Evolutionary conservation across 2,113 vertebrate species (phyloP).

Genomic region (Elgaria multicarinata): DNA sequence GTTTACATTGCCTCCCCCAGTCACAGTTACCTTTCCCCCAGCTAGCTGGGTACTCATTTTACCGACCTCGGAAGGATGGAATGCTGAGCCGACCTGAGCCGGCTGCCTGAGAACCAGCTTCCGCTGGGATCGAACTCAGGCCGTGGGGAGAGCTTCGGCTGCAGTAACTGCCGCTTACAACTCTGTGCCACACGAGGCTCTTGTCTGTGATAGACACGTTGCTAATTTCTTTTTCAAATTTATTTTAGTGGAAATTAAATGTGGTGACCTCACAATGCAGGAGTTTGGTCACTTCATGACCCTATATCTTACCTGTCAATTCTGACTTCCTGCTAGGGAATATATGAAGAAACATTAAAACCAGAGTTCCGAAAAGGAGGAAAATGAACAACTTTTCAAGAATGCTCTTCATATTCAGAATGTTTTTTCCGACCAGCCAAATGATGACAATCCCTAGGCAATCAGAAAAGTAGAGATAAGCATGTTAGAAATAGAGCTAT

Average conservation of each 20-base stretch:
- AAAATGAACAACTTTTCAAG: slow-evolving; percentile 55
- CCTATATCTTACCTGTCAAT: slow-evolving; percentile 57
- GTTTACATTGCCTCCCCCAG: too few relatives aligned
- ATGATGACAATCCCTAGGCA: slow-evolving; percentile 27
- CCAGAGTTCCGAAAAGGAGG: slow-evolving; percentile 57
- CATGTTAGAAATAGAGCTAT: slow-evolving; percentile 8
- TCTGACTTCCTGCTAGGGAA: slow-evolving; percentile 26
- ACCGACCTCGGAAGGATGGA: too few relatives aligned
- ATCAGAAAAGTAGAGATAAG: slow-evolving; percentile 44
- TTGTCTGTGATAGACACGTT: too few relatives aligned
- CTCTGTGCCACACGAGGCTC: too few relatives aligned
- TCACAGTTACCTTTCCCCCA: too few relatives aligned
- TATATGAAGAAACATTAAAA: slow-evolving; percentile 50
- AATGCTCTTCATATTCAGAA: slow-evolving; percentile 42
- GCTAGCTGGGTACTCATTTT: too few relatives aligned
- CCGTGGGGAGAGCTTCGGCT: too few relatives aligned
- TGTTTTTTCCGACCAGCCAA: slow-evolving; percentile 44
- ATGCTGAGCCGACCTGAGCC: too few relatives aligned
- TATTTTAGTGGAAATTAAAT: not conserved
- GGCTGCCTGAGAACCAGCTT: too few relatives aligned
- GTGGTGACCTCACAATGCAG: not conserved
- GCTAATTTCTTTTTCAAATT: not conserved
- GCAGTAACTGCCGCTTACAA: too few relatives aligned
- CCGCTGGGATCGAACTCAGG: too few relatives aligned
- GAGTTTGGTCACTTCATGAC: not conserved